Evolutionary conservation across 2,113 vertebrate species (phyloP), one percentile per base, ranked within the genome.

Genomic region (Oreochromis tanganicae): DNA sequence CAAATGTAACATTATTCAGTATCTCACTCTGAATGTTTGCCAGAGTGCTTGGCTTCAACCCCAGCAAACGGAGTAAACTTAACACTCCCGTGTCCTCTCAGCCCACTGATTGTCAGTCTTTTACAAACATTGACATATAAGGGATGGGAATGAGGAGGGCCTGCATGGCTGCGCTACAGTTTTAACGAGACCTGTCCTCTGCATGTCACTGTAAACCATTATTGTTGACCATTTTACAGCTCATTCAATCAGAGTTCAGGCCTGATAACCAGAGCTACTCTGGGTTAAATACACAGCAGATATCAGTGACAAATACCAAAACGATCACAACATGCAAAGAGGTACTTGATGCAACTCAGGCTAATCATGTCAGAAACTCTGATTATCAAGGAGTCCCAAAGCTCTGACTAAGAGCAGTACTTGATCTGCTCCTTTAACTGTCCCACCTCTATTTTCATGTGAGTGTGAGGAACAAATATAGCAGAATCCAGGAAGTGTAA

Each of bases 111-210:
- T 89, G 93, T 91, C 87, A 81, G 90, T 34, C 87, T 94, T 94
- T 89, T 81, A 85, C 94, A 96, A 96, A 96, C 96, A 96, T 95
- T 92, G 94, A 94, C 95, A 94, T 94, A 94, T 95, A 95, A 88
- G 95, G 94, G 91, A 93, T 93, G 89, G 89, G 88, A 83, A 61
- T 14, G 75, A 75, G 10, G 85, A 91, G 87, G 54, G 85, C 82
- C 75, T 81, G 57, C 61, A 48, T 17, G 24, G 61, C 78, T 46
- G 38, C 82, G 19, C 19, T 11, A 29, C 6, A 0, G 24, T 29
- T 88, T 84, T 86, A 89, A 84, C 87, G 24, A 86, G 88, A 24
- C 46, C 55, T 81, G 66, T 48, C 56, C 12, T 59, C 21, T 17
- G 34, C 19, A 36, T 56, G 46, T 68, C 54, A 79, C 46, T 68